A percentile compares a stretch with the other conserved stretches of the same genome.
Conservation (phyloP, 2,797 vertebrate species). For the Pseudochaenichthys georgianus region DNA sequence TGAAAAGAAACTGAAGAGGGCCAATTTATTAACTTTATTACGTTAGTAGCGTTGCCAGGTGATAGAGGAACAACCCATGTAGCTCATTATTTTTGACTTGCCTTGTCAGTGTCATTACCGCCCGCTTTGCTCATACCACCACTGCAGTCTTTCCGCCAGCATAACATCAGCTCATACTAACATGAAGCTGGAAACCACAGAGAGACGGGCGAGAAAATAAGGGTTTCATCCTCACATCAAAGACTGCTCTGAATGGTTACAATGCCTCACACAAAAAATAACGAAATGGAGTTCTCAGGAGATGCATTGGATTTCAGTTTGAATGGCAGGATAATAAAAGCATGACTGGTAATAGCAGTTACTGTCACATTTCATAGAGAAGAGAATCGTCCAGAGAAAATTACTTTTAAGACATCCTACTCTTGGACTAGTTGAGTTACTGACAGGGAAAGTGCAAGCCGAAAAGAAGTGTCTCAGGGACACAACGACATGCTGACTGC, state of each 20-base stretch:
- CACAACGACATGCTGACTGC: no score
- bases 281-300: not conserved
- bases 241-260: not conserved
- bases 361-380: slow-evolving; percentile 20
- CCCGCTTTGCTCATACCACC: not conserved
- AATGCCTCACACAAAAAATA: not conserved
- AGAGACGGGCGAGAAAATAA: not conserved
- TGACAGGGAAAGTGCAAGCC: slow-evolving; percentile 38
- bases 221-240: not conserved
- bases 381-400: slow-evolving; percentile 16
- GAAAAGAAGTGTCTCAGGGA: slow-evolving; percentile 7
- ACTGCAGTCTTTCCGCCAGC: no score
- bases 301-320: slow-evolving; percentile 11
- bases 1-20: not conserved
- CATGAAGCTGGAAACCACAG: slow-evolving; percentile 13
- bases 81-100: slow-evolving; percentile 1
- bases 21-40: not conserved
- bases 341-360: not conserved
- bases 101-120: not conserved
- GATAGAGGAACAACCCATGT: not conserved
- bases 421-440: slow-evolving; percentile 37
- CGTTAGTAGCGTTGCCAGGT: not conserved
- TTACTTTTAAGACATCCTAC: slow-evolving; percentile 10
- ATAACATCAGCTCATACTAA: no score
- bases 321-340: slow-evolving; percentile 13